Conservation (phyloP, 2,113 vertebrate species). For the Saguinus midas region DNA sequence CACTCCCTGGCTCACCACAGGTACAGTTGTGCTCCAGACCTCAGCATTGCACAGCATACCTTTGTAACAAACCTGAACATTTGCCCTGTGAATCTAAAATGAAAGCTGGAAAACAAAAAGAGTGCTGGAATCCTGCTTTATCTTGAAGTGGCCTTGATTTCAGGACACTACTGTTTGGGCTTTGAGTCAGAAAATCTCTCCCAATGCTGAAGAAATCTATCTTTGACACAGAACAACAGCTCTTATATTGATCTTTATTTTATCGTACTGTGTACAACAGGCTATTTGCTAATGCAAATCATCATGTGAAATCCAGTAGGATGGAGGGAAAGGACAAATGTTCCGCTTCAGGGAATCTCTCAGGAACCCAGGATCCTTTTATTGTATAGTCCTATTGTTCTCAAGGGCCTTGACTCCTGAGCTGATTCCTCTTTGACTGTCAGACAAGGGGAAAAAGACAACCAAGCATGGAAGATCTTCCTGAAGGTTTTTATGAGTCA, state of each 20-base stretch:
- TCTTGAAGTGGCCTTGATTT: slow-evolving; percentile 43
- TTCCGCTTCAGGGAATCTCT: background rate
- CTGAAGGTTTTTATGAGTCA: background rate
- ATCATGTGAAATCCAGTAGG: background rate
- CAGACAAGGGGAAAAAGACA: background rate
- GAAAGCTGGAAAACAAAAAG: background rate
- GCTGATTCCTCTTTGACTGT: background rate
- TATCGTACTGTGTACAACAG: background rate
- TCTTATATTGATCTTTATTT: background rate
- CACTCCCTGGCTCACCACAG: too few relatives aligned
- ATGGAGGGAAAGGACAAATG: background rate
- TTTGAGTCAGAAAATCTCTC: slow-evolving; percentile 49
- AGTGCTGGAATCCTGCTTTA: background rate
- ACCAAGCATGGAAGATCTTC: background rate
- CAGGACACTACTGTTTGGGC: background rate
- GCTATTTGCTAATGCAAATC: slow-evolving; percentile 16
- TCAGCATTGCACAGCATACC: too few relatives aligned
- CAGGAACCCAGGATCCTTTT: background rate
- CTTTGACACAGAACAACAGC: background rate
- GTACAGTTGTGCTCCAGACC: too few relatives aligned
- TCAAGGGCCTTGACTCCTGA: background rate
- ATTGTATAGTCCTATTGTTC: rapidly evolving
- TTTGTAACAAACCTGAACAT: too few relatives aligned
- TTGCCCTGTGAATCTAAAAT: too few relatives aligned
- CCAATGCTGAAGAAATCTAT: slow-evolving; percentile 31